Percentiles rank a stretch among this genome's conserved stretches.
These are phyloP conservation scores for Scotopteryx bipunctaria DNA, from an alignment of 2,888 invertebrate genomes.

Conservation along the genomic window DNA sequence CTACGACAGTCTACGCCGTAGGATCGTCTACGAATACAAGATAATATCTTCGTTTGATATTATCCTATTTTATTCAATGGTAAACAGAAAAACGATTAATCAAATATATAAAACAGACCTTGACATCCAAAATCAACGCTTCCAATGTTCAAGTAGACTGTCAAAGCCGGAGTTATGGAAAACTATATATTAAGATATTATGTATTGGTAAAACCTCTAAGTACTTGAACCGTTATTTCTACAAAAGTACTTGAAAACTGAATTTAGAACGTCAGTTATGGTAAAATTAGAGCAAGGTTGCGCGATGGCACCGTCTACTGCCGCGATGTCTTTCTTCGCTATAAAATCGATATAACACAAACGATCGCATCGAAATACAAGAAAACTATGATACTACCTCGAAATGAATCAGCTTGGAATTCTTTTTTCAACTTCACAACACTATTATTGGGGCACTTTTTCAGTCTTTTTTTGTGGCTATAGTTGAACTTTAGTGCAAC, in stretches of 20 bases:
- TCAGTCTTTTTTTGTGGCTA: not conserved
- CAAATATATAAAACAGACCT: not conserved
- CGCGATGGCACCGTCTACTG: constrained; percentile 56
- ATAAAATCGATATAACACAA: constrained; percentile 72
- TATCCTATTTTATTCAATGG: no score
- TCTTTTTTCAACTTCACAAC: constrained; percentile 21
- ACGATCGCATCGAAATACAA: constrained; percentile 50
- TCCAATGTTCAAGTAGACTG: not conserved
- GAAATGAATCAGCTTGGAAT: constrained; percentile 68
- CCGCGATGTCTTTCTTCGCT: constrained; percentile 63
- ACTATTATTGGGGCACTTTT: no score
- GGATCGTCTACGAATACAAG: no score
- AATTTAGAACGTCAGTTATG: constrained; percentile 28
- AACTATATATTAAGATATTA: no score
- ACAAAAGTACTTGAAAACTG: not conserved
- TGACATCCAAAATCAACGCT: constrained; percentile 1
- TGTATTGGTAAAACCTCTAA: not conserved
- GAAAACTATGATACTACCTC: constrained; percentile 58
- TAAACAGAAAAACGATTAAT: not conserved
- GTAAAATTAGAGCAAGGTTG: constrained; percentile 74
- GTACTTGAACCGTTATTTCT: not conserved
- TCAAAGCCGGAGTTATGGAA: not conserved
- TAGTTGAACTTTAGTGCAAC: not conserved
- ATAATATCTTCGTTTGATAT: no score
- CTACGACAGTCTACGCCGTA: no score